These are phyloP conservation scores for Neelides folsomi DNA, from an alignment of 2,888 invertebrate species.

Conservation along the genomic window DNA sequence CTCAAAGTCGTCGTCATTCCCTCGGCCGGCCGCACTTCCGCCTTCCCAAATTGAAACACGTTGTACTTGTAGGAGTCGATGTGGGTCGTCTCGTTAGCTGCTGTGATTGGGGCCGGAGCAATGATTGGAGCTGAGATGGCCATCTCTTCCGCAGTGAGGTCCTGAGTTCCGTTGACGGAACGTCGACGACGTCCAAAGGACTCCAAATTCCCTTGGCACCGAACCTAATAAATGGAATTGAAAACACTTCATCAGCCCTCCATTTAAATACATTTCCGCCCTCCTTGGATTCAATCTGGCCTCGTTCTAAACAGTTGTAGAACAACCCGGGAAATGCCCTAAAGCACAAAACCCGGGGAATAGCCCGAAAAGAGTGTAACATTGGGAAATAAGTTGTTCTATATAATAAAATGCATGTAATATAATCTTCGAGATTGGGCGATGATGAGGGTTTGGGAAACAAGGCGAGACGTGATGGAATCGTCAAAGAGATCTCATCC, in stretches of 20 bases:
- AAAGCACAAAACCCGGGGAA: too few species aligned
- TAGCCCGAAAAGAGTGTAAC: too few species aligned
- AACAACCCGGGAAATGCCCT: too few species aligned
- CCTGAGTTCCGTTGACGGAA: conserved; percentile 29
- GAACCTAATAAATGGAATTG: conserved; percentile 35
- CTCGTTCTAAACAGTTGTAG: too few species aligned
- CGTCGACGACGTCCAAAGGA: conserved; percentile 36
- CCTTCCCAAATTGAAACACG: conserved; percentile 22
- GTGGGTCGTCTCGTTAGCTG: background rate
- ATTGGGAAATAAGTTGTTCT: too few species aligned
- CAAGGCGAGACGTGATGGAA: background rate
- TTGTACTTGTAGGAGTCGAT: conserved; percentile 21
- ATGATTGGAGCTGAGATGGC: conserved; percentile 22
- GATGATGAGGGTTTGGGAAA: too few species aligned
- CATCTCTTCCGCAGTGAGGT: conserved; percentile 20
- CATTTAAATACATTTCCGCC: too few species aligned
- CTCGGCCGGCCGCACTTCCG: background rate
- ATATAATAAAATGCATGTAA: too few species aligned
- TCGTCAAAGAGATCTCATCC: conserved; percentile 2
- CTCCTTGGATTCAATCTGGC: too few species aligned
- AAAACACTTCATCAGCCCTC: too few species aligned
- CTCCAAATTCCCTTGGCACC: conserved; percentile 36
- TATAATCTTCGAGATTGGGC: too few species aligned
- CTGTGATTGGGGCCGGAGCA: conserved; percentile 6
- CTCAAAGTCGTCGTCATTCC: too few species aligned